These are phyloP conservation scores for Sphinx pinastri DNA, from an alignment of 2,888 invertebrate genomes.

Conservation along the genomic window DNA sequence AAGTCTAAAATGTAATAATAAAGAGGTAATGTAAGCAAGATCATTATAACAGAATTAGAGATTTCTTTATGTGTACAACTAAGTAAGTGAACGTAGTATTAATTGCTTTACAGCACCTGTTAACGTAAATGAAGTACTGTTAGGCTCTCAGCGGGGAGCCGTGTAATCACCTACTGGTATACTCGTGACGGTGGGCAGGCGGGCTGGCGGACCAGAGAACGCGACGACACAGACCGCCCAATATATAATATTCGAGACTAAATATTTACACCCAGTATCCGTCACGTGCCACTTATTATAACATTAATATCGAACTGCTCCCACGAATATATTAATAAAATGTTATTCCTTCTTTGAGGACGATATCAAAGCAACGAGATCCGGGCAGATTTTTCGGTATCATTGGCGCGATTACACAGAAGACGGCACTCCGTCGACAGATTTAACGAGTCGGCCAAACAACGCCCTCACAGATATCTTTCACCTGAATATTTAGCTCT, in stretches of 20 bases:
- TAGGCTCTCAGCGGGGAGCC: conserved; percentile 54
- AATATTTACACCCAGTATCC: conserved; percentile 11
- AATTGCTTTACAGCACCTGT: conserved; percentile 70
- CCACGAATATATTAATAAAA: conserved; percentile 56
- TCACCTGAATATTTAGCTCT: conserved; percentile 83
- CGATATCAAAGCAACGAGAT: conserved; percentile 74
- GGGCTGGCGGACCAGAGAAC: background rate
- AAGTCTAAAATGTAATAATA: conserved; percentile 77
- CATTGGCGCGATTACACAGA: conserved; percentile 82
- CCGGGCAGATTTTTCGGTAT: conserved; percentile 74
- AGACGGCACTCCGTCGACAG: conserved; percentile 67
- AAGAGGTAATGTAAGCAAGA: conserved; percentile 79
- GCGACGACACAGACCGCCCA: background rate
- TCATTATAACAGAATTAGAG: conserved; percentile 74
- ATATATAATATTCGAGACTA: background rate
- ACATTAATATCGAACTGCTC: conserved; percentile 24
- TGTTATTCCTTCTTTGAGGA: conserved; percentile 75
- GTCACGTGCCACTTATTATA: conserved; percentile 20
- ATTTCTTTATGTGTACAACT: conserved; percentile 77
- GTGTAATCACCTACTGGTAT: conserved; percentile 36
- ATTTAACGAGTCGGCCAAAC: conserved; percentile 75
- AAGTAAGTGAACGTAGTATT: conserved; percentile 70
- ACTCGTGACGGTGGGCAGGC: background rate
- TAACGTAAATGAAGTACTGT: conserved; percentile 63
- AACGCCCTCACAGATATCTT: conserved; percentile 78